Evolutionary conservation across 2,113 vertebrate genomes (phyloP).

Genomic region (Ochotona princeps): DNA sequence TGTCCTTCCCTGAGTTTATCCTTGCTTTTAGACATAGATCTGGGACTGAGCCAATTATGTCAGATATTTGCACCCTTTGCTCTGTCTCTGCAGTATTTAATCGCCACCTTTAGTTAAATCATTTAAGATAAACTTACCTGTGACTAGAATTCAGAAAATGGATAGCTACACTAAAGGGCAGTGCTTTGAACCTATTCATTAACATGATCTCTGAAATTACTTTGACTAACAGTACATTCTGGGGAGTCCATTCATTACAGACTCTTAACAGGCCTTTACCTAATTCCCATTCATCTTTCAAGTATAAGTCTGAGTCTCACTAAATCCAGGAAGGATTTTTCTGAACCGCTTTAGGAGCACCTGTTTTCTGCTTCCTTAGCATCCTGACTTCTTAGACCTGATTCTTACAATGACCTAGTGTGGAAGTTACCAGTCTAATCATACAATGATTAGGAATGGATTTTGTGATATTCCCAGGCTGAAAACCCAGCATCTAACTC

Average conservation of each 20-base stretch:
- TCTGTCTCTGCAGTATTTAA: background rate
- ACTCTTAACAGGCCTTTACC: background rate
- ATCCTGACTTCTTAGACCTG: background rate
- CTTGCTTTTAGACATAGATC: background rate
- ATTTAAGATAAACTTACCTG: background rate
- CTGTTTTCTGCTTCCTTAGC: background rate
- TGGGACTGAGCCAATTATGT: background rate
- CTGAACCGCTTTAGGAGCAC: background rate
- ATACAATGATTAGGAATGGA: background rate
- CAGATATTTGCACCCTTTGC: background rate
- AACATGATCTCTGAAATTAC: background rate
- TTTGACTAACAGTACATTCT: background rate
- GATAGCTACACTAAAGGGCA: background rate
- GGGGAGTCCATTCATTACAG: background rate
- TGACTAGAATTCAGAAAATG: background rate
- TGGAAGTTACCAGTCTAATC: background rate
- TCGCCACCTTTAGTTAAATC: background rate
- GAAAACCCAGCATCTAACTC: background rate
- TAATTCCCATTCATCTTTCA: constrained; percentile 1
- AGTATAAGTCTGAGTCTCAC: background rate
- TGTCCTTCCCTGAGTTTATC: background rate
- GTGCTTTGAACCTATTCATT: background rate
- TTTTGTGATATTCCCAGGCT: background rate
- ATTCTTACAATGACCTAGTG: background rate
- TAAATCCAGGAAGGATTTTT: background rate